phyloP scores from a whole-genome alignment of 2,888 invertebrate genomes.

The Hemistola chrysoprasaria region DNA sequence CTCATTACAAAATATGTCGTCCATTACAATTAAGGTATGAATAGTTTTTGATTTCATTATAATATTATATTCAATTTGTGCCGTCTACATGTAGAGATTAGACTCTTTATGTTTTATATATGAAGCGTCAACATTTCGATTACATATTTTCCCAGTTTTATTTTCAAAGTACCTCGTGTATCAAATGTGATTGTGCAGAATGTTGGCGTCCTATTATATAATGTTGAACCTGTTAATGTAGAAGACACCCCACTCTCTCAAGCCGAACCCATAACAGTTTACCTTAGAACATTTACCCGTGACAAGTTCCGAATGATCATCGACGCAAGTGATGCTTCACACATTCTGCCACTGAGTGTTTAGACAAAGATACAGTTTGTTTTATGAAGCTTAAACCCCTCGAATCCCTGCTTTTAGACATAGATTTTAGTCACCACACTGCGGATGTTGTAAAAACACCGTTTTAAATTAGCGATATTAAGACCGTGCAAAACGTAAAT shows the following conservation, averaged over 20 bases:
- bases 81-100: conserved; percentile 37
- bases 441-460: conserved; percentile 50
- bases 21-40: conserved; percentile 62
- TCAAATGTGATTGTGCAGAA: conserved; percentile 27
- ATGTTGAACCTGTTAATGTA: conserved; percentile 52
- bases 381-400: conserved; percentile 64
- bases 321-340: conserved; percentile 62
- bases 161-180: background rate
- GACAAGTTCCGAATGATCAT: conserved; percentile 57
- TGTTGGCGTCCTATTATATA: conserved; percentile 38
- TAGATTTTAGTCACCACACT: conserved; percentile 56
- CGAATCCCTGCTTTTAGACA: conserved; percentile 66
- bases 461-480: conserved; percentile 61
- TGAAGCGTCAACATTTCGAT: conserved; percentile 41
- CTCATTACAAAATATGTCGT: conserved; percentile 43
- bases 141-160: conserved; percentile 23
- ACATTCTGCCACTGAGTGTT: conserved; percentile 55
- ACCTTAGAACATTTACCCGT: conserved; percentile 48
- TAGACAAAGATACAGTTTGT: conserved; percentile 51
- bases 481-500: conserved; percentile 78
- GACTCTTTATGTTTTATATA: conserved; percentile 15
- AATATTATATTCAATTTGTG: conserved; percentile 52
- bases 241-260: conserved; percentile 76
- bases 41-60: conserved; percentile 39
- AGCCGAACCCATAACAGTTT: conserved; percentile 79